phyloP scores from a whole-genome alignment of 2,888 invertebrate species.

The Adela reaumurella region DNA sequence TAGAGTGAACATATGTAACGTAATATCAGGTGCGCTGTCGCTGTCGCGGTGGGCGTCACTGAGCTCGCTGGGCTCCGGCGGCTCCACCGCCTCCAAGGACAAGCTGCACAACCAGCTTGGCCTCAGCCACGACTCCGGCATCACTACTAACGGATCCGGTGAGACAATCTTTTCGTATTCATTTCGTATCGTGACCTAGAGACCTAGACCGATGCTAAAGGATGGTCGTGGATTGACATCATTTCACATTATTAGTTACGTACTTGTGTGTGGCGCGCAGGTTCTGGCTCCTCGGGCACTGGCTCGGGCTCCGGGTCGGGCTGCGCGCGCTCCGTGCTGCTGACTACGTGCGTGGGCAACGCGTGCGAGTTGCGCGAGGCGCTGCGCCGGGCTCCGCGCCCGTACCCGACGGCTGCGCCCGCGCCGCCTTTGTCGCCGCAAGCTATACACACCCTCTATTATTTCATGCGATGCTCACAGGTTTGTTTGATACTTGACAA shows the following conservation, averaged over 20 bases:
- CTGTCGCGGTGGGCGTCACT: constrained; percentile 80
- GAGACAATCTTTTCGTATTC: no score
- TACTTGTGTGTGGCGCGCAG: no score
- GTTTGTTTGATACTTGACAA: no score
- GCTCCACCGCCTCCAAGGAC: constrained; percentile 27
- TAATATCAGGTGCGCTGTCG: constrained; percentile 77
- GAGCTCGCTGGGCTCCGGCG: constrained; percentile 60
- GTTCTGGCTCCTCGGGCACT: constrained; percentile 30
- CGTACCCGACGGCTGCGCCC: constrained; percentile 35
- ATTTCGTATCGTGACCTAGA: no score
- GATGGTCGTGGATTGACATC: no score
- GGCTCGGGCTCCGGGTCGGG: constrained; percentile 22
- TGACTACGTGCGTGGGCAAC: constrained; percentile 88
- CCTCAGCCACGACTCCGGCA: constrained; percentile 45
- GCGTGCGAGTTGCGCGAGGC: constrained; percentile 74
- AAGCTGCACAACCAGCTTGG: constrained; percentile 28
- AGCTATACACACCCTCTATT: constrained; percentile 79
- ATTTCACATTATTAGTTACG: no score
- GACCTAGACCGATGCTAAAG: no score
- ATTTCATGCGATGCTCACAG: constrained; percentile 91
- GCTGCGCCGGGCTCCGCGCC: constrained; percentile 59
- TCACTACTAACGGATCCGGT: constrained; percentile 48
- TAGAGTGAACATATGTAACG: no score
- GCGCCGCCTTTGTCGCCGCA: constrained; percentile 48
- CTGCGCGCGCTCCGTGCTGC: constrained; percentile 46